Conservation (phyloP, 2,113 vertebrate genomes). For the Accipiter cooperii region DNA sequence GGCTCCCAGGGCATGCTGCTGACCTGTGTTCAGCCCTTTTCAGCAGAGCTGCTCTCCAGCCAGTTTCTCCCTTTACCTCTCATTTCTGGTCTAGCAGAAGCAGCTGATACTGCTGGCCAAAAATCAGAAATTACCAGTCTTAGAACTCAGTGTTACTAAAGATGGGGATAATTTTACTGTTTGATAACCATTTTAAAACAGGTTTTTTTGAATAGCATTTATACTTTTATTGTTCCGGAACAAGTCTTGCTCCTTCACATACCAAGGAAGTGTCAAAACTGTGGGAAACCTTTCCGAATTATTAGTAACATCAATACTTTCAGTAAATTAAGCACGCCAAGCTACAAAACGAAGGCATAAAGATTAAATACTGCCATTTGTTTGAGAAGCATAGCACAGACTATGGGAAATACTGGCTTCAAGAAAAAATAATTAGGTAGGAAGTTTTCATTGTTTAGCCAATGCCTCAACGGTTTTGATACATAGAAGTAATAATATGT, state of each 20-base stretch:
- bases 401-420: neutral
- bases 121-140: neutral
- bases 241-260: neutral
- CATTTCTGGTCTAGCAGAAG: neutral
- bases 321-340: neutral
- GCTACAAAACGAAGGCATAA: neutral
- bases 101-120: neutral
- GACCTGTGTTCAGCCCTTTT: neutral
- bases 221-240: neutral
- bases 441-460: neutral
- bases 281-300: neutral
- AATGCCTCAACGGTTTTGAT: neutral
- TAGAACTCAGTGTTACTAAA: neutral
- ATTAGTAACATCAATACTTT: neutral
- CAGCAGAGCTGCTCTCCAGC: neutral
- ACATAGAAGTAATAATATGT: neutral
- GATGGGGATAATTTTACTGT: neutral
- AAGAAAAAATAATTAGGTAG: neutral
- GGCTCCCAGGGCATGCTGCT: accelerated
- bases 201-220: neutral
- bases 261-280: neutral
- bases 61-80: neutral
- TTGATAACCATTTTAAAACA: neutral
- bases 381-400: neutral
- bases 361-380: neutral